Percentiles rank a stretch among this genome's conserved stretches.
phyloP scores from a whole-genome alignment of 2,797 vertebrate species.

The Trachurus trachurus region DNA sequence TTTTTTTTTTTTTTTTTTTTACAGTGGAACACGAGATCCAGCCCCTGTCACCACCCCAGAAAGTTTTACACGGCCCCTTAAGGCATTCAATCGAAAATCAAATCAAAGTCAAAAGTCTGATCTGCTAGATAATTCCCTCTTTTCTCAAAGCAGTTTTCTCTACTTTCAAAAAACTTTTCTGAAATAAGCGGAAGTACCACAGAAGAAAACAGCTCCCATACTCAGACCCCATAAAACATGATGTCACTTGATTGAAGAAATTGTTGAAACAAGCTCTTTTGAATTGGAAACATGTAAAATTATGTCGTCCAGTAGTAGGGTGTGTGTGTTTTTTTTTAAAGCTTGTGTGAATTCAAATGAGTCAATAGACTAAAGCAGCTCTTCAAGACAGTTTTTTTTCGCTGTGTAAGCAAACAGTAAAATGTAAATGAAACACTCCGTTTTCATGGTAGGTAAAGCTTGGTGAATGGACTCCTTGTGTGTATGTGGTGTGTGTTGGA shows the following conservation, averaged over 20 bases:
- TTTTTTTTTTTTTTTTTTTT: not conserved
- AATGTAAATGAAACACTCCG: slow-evolving; percentile 62
- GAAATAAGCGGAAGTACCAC: slow-evolving; percentile 2
- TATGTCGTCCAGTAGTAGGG: slow-evolving; percentile 2
- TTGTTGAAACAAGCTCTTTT: slow-evolving; percentile 40
- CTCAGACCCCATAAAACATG: not conserved
- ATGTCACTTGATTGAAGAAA: slow-evolving; percentile 29
- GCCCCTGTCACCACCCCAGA: not conserved
- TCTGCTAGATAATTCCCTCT: slow-evolving; percentile 6
- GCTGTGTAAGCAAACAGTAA: slow-evolving; percentile 63
- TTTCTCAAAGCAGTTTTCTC: not conserved
- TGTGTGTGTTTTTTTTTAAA: not conserved
- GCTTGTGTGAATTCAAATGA: slow-evolving; percentile 44
- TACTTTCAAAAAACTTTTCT: slow-evolving; percentile 1
- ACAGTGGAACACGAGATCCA: not conserved
- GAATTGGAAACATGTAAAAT: slow-evolving; percentile 23
- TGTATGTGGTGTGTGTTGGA: slow-evolving; percentile 44
- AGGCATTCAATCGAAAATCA: slow-evolving; percentile 3
- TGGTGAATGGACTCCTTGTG: slow-evolving; percentile 81
- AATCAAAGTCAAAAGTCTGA: slow-evolving; percentile 11
- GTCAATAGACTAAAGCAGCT: slow-evolving; percentile 15
- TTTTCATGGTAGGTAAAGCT: slow-evolving; percentile 47
- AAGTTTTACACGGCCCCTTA: not conserved
- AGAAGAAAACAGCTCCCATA: not conserved
- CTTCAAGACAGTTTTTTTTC: slow-evolving; percentile 35